Evolutionary conservation across 2,888 invertebrate species (phyloP).

Genomic region (Selenia dentaria): DNA sequence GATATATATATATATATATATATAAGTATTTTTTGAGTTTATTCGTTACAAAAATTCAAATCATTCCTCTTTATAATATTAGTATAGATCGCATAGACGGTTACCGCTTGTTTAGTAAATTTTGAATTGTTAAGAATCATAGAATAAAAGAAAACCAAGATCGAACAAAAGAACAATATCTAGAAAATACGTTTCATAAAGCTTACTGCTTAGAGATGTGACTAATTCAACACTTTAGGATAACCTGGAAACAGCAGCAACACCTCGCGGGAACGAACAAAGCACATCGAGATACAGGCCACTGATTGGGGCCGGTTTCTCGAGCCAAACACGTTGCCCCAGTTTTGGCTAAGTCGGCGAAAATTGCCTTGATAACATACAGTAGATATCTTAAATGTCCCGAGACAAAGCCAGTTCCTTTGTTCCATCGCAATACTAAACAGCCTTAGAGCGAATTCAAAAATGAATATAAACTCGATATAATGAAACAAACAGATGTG

Average conservation of each 20-base stretch:
- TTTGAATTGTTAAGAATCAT: no score
- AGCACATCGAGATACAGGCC: conserved; percentile 16
- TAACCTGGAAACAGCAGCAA: conserved; percentile 4
- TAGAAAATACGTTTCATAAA: background rate
- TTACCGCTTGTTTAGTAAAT: no score
- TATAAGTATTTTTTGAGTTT: no score
- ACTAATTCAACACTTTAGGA: background rate
- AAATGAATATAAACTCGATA: conserved; percentile 12
- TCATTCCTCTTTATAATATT: no score
- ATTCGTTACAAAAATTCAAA: no score
- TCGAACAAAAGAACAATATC: background rate
- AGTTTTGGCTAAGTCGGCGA: conserved; percentile 10
- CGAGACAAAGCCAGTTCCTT: conserved; percentile 16
- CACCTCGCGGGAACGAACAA: conserved; percentile 14
- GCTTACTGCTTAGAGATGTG: background rate
- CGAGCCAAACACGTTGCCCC: conserved; percentile 21
- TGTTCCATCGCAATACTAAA: conserved; percentile 9
- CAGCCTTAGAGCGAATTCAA: conserved; percentile 4
- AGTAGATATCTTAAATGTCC: conserved; percentile 16
- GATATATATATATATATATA: no score
- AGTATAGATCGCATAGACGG: no score
- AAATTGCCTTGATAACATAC: conserved; percentile 21
- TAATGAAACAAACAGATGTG: conserved; percentile 3
- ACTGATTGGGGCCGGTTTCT: conserved; percentile 20
- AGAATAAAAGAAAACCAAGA: background rate